Base-by-base conservation (phyloP, 2,888 invertebrate genomes). In the Parnassius smintheus region DNA sequence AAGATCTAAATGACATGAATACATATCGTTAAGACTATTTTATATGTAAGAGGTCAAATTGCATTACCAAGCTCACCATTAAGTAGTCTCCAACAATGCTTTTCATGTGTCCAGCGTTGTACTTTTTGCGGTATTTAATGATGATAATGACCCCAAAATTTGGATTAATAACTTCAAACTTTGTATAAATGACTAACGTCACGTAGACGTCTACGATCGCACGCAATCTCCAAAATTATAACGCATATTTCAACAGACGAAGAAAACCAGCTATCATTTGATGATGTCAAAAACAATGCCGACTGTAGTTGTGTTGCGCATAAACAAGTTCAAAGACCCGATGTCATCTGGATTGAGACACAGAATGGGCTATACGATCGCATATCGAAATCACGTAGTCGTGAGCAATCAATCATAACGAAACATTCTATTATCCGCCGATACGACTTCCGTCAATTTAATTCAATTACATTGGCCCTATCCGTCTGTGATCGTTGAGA, bases 321-420 rank as follows among this genome's bases (percentile, higher is more conserved):
- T 52, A 22, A 42, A 57, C 22, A 53, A 56, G 66, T 66, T 65
- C 67, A 67, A 68, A 66, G 68, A 66, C 64, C 65, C 49, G 18
- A 45, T 67, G 66, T 68, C 66, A 63, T 67, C 64, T 66, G 63
- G 57, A 62, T 71, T 65, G 65, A 59, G 65, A 64, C 66, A 74
- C 68, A 71, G 58, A 71, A 62, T 64, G 59, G 60, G 56, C 54
- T 49, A 64, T 48, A 45, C 55, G 59, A 48, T 51, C 60, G 64
- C 55, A 65, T 62, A 69, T 64, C 65, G 59, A 69, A 75, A 74
- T 78, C 80, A 78, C 71, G 72, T 68, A 76, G 66, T 72, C 73
- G 80, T 76, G 74, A 75, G 72, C 74, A 68, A 73, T 78, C 75
- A 66, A 72, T 75, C 75, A 74, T 67, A 68, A 60, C 65, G 69